Conservation (phyloP, 2,113 vertebrate genomes). For the Nymphicus hollandicus region DNA sequence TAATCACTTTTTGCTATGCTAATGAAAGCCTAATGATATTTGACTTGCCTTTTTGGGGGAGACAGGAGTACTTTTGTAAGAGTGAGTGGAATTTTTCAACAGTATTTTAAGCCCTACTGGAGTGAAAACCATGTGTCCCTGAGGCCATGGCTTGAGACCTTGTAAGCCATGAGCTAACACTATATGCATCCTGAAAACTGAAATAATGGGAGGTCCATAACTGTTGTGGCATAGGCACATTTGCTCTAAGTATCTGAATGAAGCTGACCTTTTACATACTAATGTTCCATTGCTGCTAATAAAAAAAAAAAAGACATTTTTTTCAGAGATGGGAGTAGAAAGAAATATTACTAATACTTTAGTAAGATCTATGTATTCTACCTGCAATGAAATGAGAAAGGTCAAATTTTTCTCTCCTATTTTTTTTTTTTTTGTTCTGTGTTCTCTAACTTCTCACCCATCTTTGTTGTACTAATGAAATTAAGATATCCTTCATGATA, state of each 20-base stretch:
- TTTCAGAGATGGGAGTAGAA: conserved; percentile 33
- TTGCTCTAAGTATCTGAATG: conserved; percentile 31
- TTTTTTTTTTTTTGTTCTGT: conserved; percentile 4
- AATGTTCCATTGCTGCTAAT: conserved; percentile 40
- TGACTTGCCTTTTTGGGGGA: neutral
- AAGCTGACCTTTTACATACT: conserved; percentile 49
- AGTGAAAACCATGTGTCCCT: neutral
- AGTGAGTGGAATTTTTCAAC: neutral
- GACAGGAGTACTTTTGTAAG: neutral
- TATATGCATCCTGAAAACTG: neutral
- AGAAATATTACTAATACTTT: conserved; percentile 74
- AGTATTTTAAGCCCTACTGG: neutral
- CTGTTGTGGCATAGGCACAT: neutral
- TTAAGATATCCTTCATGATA: conserved; percentile 96
- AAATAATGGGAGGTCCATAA: neutral
- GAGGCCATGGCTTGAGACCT: neutral
- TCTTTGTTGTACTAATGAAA: conserved; percentile 84
- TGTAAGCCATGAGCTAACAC: neutral
- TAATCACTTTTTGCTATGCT: neutral
- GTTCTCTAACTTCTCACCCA: conserved; percentile 75
- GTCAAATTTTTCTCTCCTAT: conserved; percentile 71
- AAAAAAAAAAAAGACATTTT: neutral
- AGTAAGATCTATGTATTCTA: conserved; percentile 73
- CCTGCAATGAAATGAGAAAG: conserved; percentile 73
- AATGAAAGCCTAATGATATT: neutral